Evolutionary conservation across 2,888 invertebrate genomes (phyloP).

Genomic region (Tetragonula carbonaria): DNA sequence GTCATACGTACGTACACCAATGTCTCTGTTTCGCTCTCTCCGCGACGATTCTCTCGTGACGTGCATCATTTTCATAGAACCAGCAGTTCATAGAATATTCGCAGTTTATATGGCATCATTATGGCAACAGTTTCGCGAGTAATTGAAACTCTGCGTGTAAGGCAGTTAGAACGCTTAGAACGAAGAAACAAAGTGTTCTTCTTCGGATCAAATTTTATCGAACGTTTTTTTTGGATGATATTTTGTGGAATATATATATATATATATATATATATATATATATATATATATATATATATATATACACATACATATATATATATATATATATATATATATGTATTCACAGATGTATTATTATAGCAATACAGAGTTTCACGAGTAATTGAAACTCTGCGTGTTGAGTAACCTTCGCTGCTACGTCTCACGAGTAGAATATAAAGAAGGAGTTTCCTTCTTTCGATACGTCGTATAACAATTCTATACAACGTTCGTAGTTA

Average conservation of each 20-base stretch:
- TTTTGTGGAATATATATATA: too few species aligned
- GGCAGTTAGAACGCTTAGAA: too few species aligned
- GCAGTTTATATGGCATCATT: background rate
- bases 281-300: too few species aligned
- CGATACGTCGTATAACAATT: too few species aligned
- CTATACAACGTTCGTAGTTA: background rate
- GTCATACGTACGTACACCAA: constrained; percentile 26
- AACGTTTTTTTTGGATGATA: too few species aligned
- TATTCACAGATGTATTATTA: too few species aligned
- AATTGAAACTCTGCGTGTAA: background rate
- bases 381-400: background rate
- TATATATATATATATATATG: too few species aligned
- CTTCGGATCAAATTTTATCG: too few species aligned
- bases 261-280: too few species aligned
- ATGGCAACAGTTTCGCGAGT: background rate
- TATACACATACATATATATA: too few species aligned
- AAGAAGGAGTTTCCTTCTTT: background rate
- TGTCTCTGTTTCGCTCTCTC: background rate
- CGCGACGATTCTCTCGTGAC: background rate
- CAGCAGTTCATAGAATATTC: background rate
- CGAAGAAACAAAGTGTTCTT: too few species aligned
- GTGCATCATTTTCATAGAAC: background rate
- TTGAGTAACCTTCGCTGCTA: background rate
- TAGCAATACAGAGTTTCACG: too few species aligned
- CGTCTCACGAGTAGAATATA: background rate